These are phyloP conservation scores for Onthophagus taurus DNA, from an alignment of 1,140 invertebrate genomes.

Conservation along the genomic window DNA sequence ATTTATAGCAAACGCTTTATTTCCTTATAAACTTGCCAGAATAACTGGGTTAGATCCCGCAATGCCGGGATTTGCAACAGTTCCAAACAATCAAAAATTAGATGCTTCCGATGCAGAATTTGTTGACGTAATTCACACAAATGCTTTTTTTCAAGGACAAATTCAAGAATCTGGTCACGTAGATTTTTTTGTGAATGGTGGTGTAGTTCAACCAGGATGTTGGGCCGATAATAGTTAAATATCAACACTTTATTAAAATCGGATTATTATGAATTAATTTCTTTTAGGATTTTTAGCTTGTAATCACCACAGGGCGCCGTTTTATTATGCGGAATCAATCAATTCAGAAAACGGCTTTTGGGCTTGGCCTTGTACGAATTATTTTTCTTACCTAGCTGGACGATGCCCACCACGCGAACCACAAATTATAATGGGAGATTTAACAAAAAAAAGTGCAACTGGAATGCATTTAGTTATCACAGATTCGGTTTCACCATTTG, in stretches of 20 bases:
- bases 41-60: constrained; percentile 62
- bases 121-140: constrained; percentile 68
- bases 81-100: constrained; percentile 47
- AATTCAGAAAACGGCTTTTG: constrained; percentile 57
- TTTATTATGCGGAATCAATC: constrained; percentile 68
- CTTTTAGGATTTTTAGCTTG: constrained; percentile 42
- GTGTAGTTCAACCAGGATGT: constrained; percentile 57
- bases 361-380: constrained; percentile 55
- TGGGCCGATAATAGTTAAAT: constrained; percentile 33
- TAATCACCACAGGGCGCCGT: constrained; percentile 55
- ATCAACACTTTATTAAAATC: constrained; percentile 1
- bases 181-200: constrained; percentile 68
- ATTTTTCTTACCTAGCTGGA: constrained; percentile 51
- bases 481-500: constrained; percentile 28
- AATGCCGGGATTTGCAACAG: constrained; percentile 52
- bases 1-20: constrained; percentile 44
- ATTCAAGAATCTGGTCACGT: constrained; percentile 53
- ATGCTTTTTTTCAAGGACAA: constrained; percentile 55
- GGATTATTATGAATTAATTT: not conserved
- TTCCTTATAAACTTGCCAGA: constrained; percentile 43
- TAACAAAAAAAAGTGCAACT: constrained; percentile 14
- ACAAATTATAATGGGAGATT: constrained; percentile 32
- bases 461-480: constrained; percentile 35
- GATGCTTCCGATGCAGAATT: constrained; percentile 59
- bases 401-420: constrained; percentile 39